Percentiles rank a stretch among this genome's conserved stretches.
Evolutionary conservation across 1,140 invertebrate species (phyloP).

Genomic region (Antheraea pernyi): DNA sequence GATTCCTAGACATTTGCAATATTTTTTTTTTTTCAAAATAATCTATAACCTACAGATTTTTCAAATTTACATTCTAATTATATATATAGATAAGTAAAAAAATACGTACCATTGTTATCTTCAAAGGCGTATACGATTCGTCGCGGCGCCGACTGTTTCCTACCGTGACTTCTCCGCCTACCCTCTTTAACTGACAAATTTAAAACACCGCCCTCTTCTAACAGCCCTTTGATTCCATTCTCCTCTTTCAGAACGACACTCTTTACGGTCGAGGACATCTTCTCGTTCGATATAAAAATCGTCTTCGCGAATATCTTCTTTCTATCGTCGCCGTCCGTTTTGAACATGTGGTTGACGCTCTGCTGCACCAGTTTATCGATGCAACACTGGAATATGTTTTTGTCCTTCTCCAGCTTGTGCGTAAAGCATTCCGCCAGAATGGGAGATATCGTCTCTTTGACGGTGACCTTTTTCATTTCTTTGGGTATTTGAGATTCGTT

Average conservation of each 20-base stretch:
- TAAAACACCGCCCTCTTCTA: conserved; percentile 44
- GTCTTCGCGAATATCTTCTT: conserved; percentile 62
- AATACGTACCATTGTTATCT: conserved; percentile 47
- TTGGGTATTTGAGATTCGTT: conserved; percentile 33
- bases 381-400: conserved; percentile 57
- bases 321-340: conserved; percentile 35
- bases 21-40: too few relatives aligned
- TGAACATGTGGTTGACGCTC: conserved; percentile 65
- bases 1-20: too few relatives aligned
- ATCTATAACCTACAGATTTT: too few relatives aligned
- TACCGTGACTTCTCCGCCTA: conserved; percentile 50
- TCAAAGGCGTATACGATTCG: conserved; percentile 47
- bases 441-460: conserved; percentile 16
- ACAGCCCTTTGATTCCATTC: conserved; percentile 20
- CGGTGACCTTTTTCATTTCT: background rate
- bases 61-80: too few relatives aligned
- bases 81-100: background rate
- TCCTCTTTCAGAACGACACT: conserved; percentile 15
- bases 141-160: conserved; percentile 61
- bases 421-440: conserved; percentile 22
- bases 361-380: conserved; percentile 63
- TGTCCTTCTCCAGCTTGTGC: conserved; percentile 28
- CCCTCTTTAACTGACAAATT: conserved; percentile 61
- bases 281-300: conserved; percentile 49
- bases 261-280: background rate